These are phyloP conservation scores for Drosophila nr. perissopoda DNA, from an alignment of 2,888 invertebrate species.

Conservation along the genomic window DNA sequence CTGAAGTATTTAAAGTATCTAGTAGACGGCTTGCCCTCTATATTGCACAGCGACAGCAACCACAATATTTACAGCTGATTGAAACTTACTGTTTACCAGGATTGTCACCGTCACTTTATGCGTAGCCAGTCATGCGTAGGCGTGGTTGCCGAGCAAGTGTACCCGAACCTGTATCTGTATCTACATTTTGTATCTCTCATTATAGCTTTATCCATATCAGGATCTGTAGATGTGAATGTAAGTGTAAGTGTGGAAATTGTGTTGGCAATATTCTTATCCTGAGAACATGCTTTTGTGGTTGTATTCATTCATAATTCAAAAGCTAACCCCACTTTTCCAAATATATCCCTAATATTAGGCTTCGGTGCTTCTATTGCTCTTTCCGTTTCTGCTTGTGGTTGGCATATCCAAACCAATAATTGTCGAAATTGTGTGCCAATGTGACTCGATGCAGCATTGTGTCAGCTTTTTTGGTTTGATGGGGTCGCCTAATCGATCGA, in stretches of 20 bases:
- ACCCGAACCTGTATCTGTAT: neutral
- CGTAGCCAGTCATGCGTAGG: constrained; percentile 46
- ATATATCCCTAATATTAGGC: constrained; percentile 15
- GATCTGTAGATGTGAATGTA: constrained; percentile 11
- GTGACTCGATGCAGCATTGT: constrained; percentile 10
- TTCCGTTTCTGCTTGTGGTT: neutral
- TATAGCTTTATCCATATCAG: neutral
- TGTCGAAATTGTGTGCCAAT: constrained; percentile 46
- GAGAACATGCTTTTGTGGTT: constrained; percentile 53
- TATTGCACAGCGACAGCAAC: neutral
- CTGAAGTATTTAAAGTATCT: constrained; percentile 45
- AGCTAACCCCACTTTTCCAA: constrained; percentile 19
- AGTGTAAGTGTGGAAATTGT: constrained; percentile 2
- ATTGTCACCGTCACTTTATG: constrained; percentile 58
- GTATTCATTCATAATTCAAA: constrained; percentile 63
- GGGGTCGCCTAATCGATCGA: constrained; percentile 36
- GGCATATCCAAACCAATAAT: constrained; percentile 35
- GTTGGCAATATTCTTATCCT: constrained; percentile 1
- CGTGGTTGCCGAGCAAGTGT: constrained; percentile 1
- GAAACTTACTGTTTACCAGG: constrained; percentile 32
- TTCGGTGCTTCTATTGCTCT: neutral
- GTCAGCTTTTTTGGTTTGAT: neutral
- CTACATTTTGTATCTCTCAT: neutral
- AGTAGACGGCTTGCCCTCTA: constrained; percentile 23
- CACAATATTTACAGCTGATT: constrained; percentile 6